These are phyloP conservation scores for Apotomis turbidana DNA, from an alignment of 2,888 invertebrate species.

Conservation along the genomic window DNA sequence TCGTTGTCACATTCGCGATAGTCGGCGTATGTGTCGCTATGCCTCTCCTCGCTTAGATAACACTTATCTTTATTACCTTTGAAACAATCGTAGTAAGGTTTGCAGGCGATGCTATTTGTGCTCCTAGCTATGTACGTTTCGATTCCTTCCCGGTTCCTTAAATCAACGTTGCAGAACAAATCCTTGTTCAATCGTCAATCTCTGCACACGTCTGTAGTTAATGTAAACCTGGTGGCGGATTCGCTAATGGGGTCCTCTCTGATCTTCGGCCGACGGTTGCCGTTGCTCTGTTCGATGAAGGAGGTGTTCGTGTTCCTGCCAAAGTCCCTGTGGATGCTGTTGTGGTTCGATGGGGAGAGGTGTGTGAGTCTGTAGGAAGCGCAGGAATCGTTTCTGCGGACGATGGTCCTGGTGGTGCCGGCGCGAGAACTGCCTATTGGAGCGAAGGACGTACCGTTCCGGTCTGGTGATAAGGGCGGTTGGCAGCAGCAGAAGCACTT, in stretches of 20 bases:
- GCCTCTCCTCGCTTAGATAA: constrained; percentile 59
- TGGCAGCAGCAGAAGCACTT: constrained; percentile 83
- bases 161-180: constrained; percentile 54
- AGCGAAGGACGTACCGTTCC: constrained; percentile 75
- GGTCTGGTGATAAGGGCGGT: constrained; percentile 58
- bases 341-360: constrained; percentile 77
- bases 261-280: constrained; percentile 66
- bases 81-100: constrained; percentile 78
- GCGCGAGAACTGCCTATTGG: constrained; percentile 76
- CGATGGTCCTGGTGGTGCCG: constrained; percentile 73
- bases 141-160: constrained; percentile 60
- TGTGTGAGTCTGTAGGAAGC: constrained; percentile 76
- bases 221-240: constrained; percentile 71
- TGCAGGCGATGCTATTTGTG: constrained; percentile 76
- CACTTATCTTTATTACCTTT: constrained; percentile 55
- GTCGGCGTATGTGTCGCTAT: constrained; percentile 71
- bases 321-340: constrained; percentile 71
- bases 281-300: constrained; percentile 77
- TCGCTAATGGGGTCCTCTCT: constrained; percentile 76
- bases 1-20: constrained; percentile 64
- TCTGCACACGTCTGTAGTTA: constrained; percentile 69
- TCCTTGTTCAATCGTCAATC: constrained; percentile 74
- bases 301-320: constrained; percentile 76
- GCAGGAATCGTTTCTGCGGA: constrained; percentile 77
- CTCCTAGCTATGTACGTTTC: constrained; percentile 69